Conservation (phyloP, 2,888 invertebrate genomes). For the Herminia tarsipennalis region DNA sequence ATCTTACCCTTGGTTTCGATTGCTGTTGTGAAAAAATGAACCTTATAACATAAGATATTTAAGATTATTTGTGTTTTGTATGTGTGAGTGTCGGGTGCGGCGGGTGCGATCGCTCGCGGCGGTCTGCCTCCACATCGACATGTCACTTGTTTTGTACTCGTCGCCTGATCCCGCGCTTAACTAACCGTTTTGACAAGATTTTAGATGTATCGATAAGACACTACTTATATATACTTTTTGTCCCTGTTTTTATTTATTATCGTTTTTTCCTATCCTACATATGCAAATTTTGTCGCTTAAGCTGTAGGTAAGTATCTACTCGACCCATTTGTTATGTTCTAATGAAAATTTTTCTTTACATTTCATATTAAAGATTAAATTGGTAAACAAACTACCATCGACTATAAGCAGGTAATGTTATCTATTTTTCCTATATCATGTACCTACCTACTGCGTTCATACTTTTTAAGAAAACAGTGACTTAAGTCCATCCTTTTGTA, state of each 20-base stretch:
- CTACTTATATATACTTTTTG: too few species aligned
- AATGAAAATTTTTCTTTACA: too few species aligned
- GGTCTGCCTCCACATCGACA: conserved; percentile 48
- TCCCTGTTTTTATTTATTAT: background rate
- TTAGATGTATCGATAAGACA: conserved; percentile 64
- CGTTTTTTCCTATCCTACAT: background rate
- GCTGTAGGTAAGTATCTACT: conserved; percentile 27
- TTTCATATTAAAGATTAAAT: too few species aligned
- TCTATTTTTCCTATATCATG: too few species aligned
- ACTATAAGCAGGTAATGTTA: too few species aligned
- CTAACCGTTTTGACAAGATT: conserved; percentile 84
- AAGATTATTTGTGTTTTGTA: conserved; percentile 17
- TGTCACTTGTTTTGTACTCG: conserved; percentile 79
- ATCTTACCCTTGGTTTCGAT: conserved; percentile 23
- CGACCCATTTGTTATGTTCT: conserved; percentile 50
- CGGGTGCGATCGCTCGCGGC: conserved; percentile 40
- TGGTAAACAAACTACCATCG: too few species aligned
- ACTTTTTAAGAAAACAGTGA: too few species aligned
- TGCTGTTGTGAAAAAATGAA: conserved; percentile 33
- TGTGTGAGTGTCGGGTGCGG: conserved; percentile 15
- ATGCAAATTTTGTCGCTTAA: too few species aligned
- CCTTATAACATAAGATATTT: conserved; percentile 36
- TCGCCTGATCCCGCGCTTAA: conserved; percentile 80
- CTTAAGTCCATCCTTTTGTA: too few species aligned
- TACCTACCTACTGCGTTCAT: too few species aligned